A percentile compares a stretch with the other conserved stretches of the same genome.
These are phyloP conservation scores for Mormyrops attenuatus DNA, from an alignment of 2,797 vertebrate genomes.

Conservation along the genomic window DNA sequence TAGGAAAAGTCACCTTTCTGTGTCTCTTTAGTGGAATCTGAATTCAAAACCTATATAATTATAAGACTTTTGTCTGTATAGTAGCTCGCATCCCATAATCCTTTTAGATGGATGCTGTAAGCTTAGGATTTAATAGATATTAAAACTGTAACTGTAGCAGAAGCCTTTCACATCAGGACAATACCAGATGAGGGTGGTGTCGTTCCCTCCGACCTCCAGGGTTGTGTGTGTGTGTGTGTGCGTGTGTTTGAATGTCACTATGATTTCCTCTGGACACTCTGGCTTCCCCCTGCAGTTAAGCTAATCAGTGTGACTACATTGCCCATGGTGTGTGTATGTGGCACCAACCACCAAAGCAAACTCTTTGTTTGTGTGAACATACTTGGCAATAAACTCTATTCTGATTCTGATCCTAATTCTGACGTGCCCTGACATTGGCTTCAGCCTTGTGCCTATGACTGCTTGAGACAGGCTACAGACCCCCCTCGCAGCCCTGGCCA, in stretches of 20 bases:
- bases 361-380: too few species aligned
- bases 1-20: background rate
- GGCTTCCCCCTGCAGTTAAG: too few species aligned
- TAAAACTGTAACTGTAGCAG: background rate
- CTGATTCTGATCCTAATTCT: too few species aligned
- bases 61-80: background rate
- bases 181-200: background rate
- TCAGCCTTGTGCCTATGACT: background rate
- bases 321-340: background rate
- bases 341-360: too few species aligned
- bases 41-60: background rate
- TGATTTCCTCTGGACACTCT: too few species aligned
- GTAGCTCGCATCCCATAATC: background rate
- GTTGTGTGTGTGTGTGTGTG: background rate
- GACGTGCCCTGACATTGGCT: background rate
- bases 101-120: background rate
- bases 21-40: background rate
- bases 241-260: too few species aligned
- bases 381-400: too few species aligned
- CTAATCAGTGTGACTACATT: too few species aligned
- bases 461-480: background rate
- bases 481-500: background rate
- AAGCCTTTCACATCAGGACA: background rate
- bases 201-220: background rate
- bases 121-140: background rate